Conservation (phyloP, 2,797 vertebrate species). For the Urophycis tenuis region DNA sequence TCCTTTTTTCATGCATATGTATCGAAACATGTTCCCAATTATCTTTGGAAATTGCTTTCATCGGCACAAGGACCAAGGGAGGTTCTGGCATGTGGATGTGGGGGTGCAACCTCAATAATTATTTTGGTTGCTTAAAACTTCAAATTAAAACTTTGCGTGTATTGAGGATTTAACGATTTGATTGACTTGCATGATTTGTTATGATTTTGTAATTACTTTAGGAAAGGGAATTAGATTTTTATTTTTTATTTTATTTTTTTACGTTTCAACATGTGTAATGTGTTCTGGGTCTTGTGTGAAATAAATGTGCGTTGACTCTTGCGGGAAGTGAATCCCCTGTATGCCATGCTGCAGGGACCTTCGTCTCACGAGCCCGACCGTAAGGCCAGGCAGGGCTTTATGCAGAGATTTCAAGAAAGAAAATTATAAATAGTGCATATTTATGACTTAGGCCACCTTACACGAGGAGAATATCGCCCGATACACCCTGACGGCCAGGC, state of each 20-base stretch:
- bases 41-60: constrained; percentile 98
- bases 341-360: too few species aligned
- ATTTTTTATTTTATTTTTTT: not conserved
- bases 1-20: constrained; percentile 99
- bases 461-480: not conserved
- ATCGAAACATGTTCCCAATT: constrained; percentile 99
- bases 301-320: too few species aligned
- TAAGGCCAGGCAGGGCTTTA: too few species aligned
- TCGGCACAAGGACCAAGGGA: constrained; percentile 86
- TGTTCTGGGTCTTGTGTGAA: too few species aligned
- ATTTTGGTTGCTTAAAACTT: constrained; percentile 1
- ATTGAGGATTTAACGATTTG: not conserved
- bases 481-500: not conserved
- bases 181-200: not conserved
- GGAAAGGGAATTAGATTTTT: not conserved
- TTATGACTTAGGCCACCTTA: not conserved
- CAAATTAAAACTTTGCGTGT: not conserved
- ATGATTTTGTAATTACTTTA: constrained; percentile 3
- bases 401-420: too few species aligned
- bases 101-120: constrained; percentile 41
- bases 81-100: constrained; percentile 70
- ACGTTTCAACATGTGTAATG: not conserved
- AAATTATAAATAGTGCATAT: not conserved
- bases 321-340: too few species aligned
- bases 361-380: too few species aligned